A percentile compares a stretch with the other conserved stretches of the same genome.
Evolutionary conservation across 2,888 invertebrate species (phyloP).

Genomic region (Prenolepis imparis): DNA sequence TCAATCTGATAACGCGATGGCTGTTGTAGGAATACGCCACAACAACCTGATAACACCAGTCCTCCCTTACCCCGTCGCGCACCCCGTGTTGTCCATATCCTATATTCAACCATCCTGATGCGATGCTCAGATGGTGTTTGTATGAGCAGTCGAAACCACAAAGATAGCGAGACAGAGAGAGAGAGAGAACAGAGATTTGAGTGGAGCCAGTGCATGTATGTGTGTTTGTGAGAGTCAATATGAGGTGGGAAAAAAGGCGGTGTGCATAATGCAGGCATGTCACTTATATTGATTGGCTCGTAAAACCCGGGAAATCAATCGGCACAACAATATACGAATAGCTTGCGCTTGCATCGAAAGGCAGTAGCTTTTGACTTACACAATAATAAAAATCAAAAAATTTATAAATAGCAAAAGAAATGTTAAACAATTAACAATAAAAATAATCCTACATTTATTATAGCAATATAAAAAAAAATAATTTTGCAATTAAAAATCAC

Average conservation of each 20-base stretch:
- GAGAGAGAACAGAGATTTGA: slow-evolving; percentile 43
- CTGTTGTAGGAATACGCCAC: slow-evolving; percentile 76
- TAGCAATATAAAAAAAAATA: not conserved
- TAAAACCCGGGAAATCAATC: slow-evolving; percentile 70
- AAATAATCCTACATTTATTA: not conserved
- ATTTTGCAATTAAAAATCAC: not conserved
- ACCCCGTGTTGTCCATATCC: slow-evolving; percentile 54
- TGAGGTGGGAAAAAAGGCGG: slow-evolving; percentile 34
- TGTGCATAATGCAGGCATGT: slow-evolving; percentile 69
- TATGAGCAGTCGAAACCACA: slow-evolving; percentile 58
- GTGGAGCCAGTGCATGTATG: slow-evolving; percentile 8
- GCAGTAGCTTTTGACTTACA: not conserved
- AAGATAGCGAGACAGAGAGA: slow-evolving; percentile 28
- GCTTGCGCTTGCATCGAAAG: slow-evolving; percentile 9
- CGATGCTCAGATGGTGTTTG: slow-evolving; percentile 65
- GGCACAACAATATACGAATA: slow-evolving; percentile 58
- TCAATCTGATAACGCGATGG: slow-evolving; percentile 79
- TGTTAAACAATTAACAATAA: not conserved
- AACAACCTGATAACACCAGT: slow-evolving; percentile 75
- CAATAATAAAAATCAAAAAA: not conserved
- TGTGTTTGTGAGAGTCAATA: not conserved
- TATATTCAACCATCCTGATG: slow-evolving; percentile 49
- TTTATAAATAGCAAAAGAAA: not conserved
- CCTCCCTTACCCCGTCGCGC: slow-evolving; percentile 64
- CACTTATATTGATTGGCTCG: slow-evolving; percentile 79